Base-by-base conservation (phyloP, 2,113 vertebrate species). In the Brachyhypopomus gauderio region DNA sequence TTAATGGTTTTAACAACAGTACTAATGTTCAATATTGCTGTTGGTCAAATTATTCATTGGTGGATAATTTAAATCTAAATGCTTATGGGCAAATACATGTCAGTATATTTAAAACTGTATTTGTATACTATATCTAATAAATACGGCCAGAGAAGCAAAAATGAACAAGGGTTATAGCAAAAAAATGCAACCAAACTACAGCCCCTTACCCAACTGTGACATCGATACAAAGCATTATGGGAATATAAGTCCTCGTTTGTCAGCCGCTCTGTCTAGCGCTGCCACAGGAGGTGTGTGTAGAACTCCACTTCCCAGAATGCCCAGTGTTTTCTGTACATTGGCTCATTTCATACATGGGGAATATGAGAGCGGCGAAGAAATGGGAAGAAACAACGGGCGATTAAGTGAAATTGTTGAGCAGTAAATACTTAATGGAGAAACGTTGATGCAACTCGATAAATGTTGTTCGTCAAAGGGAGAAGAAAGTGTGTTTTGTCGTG, bases 231-330 rank as follows among this genome's bases (percentile, higher is more conserved):
- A 83, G 92, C 83, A 89, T 87, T 66, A 77, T 71, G 92, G 92
- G 92, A 87, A 59, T 5, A 77, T 69, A 3, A 86, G 90, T 93
- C 34, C 60, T 27, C 0, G 3, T 3, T 0, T 1, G 22, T 0
- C 0, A 1, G 0, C 2, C 7, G 45, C 17, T 6, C 19, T 2
- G 0, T 63, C n/a, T 25, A 4, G 3, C 2, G 19, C 45, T 19
- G 0, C 17, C 30, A 2, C 12, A 36, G 1, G 23, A 55, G 41
- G 38, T 60, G 48, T 3, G 34, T 0, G 27, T 14, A 56, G 72
- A 71, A 93, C 92, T 79, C 19, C 88, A 87, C 64, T 85, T 89
- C 90, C 92, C 91, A 87, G 45, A 71, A 77, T 27, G 64, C 89
- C 34, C 0, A 6, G 72, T 84, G 82, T 84, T 87, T 90, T 89